Evolutionary conservation across 2,888 invertebrate genomes (phyloP).

Genomic region (Pseudococcus viburni): DNA sequence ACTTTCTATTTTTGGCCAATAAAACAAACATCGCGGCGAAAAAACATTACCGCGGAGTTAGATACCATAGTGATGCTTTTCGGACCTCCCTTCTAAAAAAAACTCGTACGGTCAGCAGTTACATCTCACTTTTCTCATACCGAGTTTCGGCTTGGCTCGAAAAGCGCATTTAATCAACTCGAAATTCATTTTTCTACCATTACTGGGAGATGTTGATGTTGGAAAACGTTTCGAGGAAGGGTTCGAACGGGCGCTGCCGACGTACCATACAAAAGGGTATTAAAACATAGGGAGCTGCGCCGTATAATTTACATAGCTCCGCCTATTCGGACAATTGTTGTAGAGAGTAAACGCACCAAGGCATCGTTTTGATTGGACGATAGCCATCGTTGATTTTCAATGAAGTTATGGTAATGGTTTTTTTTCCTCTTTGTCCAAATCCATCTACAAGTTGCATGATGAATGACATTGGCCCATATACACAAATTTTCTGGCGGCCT

Average conservation of each 20-base stretch:
- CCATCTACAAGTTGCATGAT: neutral
- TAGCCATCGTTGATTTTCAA: slow-evolving; percentile 39
- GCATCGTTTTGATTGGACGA: slow-evolving; percentile 63
- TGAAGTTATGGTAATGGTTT: slow-evolving; percentile 36
- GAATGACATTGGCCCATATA: slow-evolving; percentile 4
- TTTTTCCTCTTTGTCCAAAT: neutral
- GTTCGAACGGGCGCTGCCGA: slow-evolving; percentile 3
- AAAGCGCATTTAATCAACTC: slow-evolving; percentile 54
- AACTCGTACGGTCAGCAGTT: slow-evolving; percentile 23
- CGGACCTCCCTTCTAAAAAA: neutral
- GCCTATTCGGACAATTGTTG: slow-evolving; percentile 62
- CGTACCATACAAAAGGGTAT: slow-evolving; percentile 36
- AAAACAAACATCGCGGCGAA: slow-evolving; percentile 41
- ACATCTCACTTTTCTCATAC: slow-evolving; percentile 6
- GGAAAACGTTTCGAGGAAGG: slow-evolving; percentile 51
- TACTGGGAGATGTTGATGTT: neutral
- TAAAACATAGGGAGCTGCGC: slow-evolving; percentile 58
- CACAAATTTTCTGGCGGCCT: neutral
- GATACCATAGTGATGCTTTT: neutral
- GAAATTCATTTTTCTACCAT: slow-evolving; percentile 55
- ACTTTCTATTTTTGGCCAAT: neutral
- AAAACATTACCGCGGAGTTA: neutral
- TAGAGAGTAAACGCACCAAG: neutral
- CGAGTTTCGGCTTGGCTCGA: neutral
- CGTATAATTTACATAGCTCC: slow-evolving; percentile 61